These are phyloP conservation scores for Meteorus sp. DNA, from an alignment of 1,140 invertebrate genomes.

Conservation along the genomic window DNA sequence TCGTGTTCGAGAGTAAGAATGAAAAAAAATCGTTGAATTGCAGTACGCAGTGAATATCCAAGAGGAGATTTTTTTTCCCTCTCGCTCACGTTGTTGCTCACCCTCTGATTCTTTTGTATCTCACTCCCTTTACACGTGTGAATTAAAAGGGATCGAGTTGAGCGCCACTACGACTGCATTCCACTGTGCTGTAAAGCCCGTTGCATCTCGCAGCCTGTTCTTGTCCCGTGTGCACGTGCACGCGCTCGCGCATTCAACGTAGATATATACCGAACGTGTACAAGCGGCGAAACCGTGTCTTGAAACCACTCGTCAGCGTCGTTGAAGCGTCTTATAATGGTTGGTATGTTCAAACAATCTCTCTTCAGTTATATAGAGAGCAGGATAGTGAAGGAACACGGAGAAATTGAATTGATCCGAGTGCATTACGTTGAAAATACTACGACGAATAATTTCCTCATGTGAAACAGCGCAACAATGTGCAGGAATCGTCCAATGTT, in stretches of 20 bases:
- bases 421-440: no score
- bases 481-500: no score
- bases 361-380: no score
- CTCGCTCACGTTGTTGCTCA: not conserved
- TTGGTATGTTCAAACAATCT: no score
- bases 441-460: no score
- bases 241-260: constrained; percentile 35
- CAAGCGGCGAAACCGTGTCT: constrained; percentile 38
- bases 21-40: no score
- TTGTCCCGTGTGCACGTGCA: constrained; percentile 26
- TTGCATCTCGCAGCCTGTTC: constrained; percentile 29
- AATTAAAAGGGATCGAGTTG: constrained; percentile 55
- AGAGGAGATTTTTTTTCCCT: no score
- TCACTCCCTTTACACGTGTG: constrained; percentile 36
- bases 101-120: not conserved
- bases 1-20: no score
- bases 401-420: no score
- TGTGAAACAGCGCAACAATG: no score
- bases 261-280: constrained; percentile 19
- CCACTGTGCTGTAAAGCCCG: constrained; percentile 51
- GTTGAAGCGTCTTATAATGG: constrained; percentile 26
- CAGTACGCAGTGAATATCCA: no score
- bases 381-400: no score
- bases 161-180: constrained; percentile 60
- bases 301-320: constrained; percentile 37